Evolutionary conservation across 2,888 invertebrate species (phyloP).

Genomic region (Nephrotoma guestfalica): DNA sequence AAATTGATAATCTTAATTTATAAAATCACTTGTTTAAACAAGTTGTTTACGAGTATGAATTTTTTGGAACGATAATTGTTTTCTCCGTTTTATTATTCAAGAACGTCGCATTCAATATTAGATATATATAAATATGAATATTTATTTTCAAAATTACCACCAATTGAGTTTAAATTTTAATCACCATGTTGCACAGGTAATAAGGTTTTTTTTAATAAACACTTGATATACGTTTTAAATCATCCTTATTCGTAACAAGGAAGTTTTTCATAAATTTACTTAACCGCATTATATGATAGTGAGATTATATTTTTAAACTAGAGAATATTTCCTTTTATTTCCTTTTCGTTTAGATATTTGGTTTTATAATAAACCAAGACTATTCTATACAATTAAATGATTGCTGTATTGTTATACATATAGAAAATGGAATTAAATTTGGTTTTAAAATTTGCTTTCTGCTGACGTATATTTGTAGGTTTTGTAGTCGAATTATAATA

Average conservation of each 20-base stretch:
- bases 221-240: not conserved
- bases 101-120: not conserved
- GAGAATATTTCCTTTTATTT: not conserved
- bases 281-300: not conserved
- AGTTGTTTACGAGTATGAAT: not conserved
- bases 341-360: not conserved
- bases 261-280: not conserved
- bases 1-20: not conserved
- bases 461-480: not conserved
- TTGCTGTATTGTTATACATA: not conserved
- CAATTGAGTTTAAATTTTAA: not conserved
- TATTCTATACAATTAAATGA: not conserved
- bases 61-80: not conserved
- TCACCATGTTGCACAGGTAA: not conserved
- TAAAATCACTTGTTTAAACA: not conserved
- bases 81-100: not conserved
- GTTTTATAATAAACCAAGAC: not conserved
- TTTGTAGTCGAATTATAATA: not conserved
- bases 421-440: not conserved
- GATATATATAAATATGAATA: not conserved
- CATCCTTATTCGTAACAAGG: not conserved
- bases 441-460: not conserved
- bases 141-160: not conserved
- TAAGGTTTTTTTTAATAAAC: not conserved
- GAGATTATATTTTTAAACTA: not conserved